phyloP scores from a whole-genome alignment of 2,113 vertebrate genomes.

The Scophthalmus maximus region DNA sequence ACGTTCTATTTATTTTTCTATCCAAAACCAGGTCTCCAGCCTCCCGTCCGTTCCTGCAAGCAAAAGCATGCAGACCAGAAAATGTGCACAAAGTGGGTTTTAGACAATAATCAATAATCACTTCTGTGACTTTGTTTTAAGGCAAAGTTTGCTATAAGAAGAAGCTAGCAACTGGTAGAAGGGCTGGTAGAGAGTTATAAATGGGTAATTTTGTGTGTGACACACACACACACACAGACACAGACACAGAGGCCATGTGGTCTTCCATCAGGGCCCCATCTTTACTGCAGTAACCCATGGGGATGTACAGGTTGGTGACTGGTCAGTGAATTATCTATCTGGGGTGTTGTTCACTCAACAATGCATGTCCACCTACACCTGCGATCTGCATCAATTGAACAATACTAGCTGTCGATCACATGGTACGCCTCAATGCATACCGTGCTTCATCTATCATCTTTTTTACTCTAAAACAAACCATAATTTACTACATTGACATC shows the following conservation, averaged over 20 bases:
- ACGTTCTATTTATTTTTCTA: constrained; percentile 36
- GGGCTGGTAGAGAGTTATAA: background rate
- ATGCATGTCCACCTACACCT: too few species aligned
- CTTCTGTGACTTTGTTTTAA: background rate
- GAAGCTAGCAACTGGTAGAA: background rate
- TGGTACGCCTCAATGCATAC: too few species aligned
- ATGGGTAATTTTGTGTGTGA: background rate
- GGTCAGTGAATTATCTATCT: constrained; percentile 14
- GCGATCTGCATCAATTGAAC: too few species aligned
- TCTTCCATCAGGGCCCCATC: constrained; percentile 32
- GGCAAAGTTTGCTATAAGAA: background rate
- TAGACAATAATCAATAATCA: background rate
- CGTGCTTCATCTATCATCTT: too few species aligned
- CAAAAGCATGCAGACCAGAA: background rate
- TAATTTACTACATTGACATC: too few species aligned
- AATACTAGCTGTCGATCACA: too few species aligned
- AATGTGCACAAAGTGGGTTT: background rate
- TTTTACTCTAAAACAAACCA: too few species aligned
- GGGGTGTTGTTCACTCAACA: background rate
- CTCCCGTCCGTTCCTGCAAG: background rate
- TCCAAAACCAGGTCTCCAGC: constrained; percentile 13
- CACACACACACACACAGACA: background rate
- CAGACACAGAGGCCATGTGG: background rate
- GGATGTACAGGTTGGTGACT: constrained; percentile 16
- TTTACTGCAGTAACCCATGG: constrained; percentile 38